Conservation (phyloP, 2,888 invertebrate genomes). For the Autographa gamma region DNA sequence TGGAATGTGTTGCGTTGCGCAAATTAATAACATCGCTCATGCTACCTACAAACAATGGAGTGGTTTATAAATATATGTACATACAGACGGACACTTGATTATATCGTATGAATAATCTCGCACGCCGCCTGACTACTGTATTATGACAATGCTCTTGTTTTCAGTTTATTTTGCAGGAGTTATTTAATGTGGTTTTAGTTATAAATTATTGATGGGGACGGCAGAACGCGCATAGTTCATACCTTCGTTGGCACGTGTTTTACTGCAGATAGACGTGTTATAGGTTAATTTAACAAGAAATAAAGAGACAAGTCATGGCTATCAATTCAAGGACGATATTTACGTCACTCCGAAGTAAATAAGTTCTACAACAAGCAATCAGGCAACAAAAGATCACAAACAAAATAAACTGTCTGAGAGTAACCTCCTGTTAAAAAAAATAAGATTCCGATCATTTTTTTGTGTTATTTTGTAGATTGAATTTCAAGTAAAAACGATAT, state of each 20-base stretch:
- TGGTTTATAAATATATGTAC: slow-evolving; percentile 70
- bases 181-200: not conserved
- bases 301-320: too few species aligned
- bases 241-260: not conserved
- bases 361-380: too few species aligned
- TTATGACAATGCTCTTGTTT: slow-evolving; percentile 44
- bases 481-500: too few species aligned
- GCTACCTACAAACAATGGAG: slow-evolving; percentile 69
- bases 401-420: too few species aligned
- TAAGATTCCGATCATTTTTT: too few species aligned
- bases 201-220: not conserved
- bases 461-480: too few species aligned
- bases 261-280: not conserved
- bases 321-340: too few species aligned
- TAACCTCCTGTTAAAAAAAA: too few species aligned
- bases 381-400: too few species aligned
- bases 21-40: slow-evolving; percentile 60
- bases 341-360: too few species aligned
- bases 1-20: slow-evolving; percentile 66
- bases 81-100: slow-evolving; percentile 47
- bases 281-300: too few species aligned
- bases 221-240: not conserved
- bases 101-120: slow-evolving; percentile 51
- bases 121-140: slow-evolving; percentile 18
- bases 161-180: slow-evolving; percentile 17